Base-by-base conservation (phyloP, 2,888 invertebrate species). In the Drosophila quasianomalipes region DNA sequence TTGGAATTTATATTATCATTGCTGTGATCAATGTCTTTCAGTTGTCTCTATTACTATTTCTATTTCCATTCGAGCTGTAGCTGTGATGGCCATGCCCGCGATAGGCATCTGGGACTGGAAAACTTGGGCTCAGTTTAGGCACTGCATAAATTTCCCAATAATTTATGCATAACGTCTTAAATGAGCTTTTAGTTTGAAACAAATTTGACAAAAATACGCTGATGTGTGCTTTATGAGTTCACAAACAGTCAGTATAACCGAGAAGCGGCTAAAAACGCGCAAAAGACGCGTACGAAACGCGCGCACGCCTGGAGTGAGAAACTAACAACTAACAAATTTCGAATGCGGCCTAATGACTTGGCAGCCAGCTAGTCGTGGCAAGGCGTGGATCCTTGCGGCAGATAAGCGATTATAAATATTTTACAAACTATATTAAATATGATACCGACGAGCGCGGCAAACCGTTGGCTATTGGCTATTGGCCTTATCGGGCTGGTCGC, bases 1-100 rank as follows among this genome's bases (percentile, higher is more conserved):
- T 90, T 90, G 89, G 91, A 90, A 90, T 90, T 90, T 91, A 90
- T 90, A 81, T 82, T 91, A 91, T 90, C 90, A 78, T 76, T 70
- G 70, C 70, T 62, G 68, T 90, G 89, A 90, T 90, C 89, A 89
- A 90, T 90, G 89, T 82, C 82, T 81, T 68, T 63, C 47, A 26
- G 47, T 47, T 47, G 47, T 47, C 26, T 47, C 47, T 16, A 14
- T 14, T 47, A 22, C 44, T 22, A 47, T 7, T 47, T 14, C 14
- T 22, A 47, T 47, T 47, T 22, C 47, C 14, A 14, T 44, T 62
- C 47, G 58, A 47, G 52, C 41, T 31, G 26, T 59, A 55, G 76
- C 76, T 78, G 72, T 79, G 71, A 71, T 64, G 63, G 60, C 1
- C 52, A 39, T 59, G 26, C 19, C 47, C 26, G 31, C 47, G 83